Evolutionary conservation across 2,888 invertebrate species (phyloP).

Genomic region (Drosophila pseudotakahashii): DNA sequence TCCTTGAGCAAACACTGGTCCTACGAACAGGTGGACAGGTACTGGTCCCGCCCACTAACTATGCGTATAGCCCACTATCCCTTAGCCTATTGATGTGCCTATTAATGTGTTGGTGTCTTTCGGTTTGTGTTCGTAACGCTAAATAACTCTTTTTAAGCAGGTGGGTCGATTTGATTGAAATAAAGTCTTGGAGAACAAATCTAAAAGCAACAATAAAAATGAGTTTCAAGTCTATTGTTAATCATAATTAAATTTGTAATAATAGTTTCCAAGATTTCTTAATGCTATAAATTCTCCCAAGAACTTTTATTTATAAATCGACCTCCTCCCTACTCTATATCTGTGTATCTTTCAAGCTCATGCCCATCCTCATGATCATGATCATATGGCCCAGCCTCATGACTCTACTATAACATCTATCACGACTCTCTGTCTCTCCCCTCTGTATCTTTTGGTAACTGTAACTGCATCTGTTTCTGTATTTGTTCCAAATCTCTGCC

Average conservation of each 20-base stretch:
- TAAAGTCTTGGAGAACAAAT: no score
- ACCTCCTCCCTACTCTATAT: conserved; percentile 14
- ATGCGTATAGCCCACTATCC: conserved; percentile 42
- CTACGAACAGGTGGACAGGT: conserved; percentile 83
- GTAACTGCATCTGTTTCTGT: conserved; percentile 45
- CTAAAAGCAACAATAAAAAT: no score
- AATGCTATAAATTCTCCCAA: neutral
- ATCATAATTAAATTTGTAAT: no score
- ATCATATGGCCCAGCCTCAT: conserved; percentile 26
- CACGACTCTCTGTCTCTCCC: conserved; percentile 51
- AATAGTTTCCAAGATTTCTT: neutral
- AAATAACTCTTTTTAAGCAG: conserved; percentile 11
- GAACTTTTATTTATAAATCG: conserved; percentile 4
- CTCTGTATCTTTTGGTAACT: conserved; percentile 41
- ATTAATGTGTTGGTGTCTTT: conserved; percentile 42
- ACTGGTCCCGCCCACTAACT: conserved; percentile 66
- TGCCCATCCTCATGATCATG: conserved; percentile 28
- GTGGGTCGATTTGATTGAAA: conserved; percentile 17
- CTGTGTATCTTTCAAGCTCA: conserved; percentile 41
- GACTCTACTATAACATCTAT: conserved; percentile 25
- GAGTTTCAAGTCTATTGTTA: no score
- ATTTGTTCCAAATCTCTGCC: conserved; percentile 45
- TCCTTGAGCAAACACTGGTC: conserved; percentile 83
- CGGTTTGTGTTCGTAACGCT: conserved; percentile 42
- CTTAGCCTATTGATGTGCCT: conserved; percentile 35